Conservation (phyloP, 2,113 vertebrate genomes). For the Ictidomys tridecemlineatus region DNA sequence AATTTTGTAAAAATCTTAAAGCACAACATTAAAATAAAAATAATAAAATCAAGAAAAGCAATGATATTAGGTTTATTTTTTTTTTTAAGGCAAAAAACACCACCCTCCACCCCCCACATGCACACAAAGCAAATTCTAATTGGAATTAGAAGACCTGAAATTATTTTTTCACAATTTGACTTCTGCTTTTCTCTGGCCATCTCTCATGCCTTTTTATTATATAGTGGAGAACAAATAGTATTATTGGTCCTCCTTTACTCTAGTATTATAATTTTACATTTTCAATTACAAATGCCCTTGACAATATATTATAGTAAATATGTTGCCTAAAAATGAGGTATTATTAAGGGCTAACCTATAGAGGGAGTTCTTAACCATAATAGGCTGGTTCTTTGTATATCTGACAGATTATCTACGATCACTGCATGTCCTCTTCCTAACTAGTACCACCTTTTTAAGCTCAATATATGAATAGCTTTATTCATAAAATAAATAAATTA, state of each 20-base stretch:
- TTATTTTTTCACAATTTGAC: neutral
- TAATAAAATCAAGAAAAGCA: conserved; percentile 10
- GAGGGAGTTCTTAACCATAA: neutral
- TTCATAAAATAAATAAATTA: conserved; percentile 19
- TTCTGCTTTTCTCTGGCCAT: conserved; percentile 1
- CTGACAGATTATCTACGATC: neutral
- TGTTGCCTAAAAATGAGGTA: neutral
- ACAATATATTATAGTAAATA: neutral
- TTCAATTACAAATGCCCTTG: neutral
- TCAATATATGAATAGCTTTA: conserved; percentile 26
- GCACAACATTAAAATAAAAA: neutral
- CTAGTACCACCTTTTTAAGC: neutral
- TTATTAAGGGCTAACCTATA: neutral
- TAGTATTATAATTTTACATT: neutral
- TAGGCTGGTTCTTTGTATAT: conserved; percentile 12
- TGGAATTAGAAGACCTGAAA: conserved; percentile 30
- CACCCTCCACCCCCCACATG: neutral
- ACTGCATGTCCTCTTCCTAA: neutral
- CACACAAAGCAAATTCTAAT: neutral
- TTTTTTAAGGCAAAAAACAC: neutral
- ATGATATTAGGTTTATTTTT: neutral
- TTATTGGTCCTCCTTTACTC: neutral
- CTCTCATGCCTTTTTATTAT: neutral
- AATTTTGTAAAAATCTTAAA: conserved; percentile 42
- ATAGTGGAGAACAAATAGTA: neutral